Conservation (phyloP, 2,888 invertebrate genomes). For the Agrochola lychnidis region DNA sequence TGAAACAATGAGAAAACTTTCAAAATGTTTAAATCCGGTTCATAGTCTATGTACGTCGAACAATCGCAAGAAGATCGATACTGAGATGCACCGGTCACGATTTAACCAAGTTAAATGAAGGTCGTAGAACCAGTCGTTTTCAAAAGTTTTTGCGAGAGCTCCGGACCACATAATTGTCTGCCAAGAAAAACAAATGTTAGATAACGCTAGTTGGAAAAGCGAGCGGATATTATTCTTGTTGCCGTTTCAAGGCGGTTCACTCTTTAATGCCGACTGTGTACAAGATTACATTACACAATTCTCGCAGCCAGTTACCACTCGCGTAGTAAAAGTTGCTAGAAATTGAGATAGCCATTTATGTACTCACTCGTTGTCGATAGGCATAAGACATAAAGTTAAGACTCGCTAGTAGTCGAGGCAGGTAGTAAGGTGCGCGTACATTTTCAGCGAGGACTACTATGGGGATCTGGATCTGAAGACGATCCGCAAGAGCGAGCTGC, state of each 20-base stretch:
- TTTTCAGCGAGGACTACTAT: slow-evolving; percentile 98
- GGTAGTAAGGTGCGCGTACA: slow-evolving; percentile 88
- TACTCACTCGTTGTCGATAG: slow-evolving; percentile 63
- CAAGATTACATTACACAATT: slow-evolving; percentile 87
- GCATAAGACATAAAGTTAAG: slow-evolving; percentile 75
- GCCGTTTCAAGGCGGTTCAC: slow-evolving; percentile 87
- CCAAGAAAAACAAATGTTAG: slow-evolving; percentile 78
- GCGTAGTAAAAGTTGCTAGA: slow-evolving; percentile 84
- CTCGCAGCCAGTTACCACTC: slow-evolving; percentile 77
- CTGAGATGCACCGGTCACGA: slow-evolving; percentile 70
- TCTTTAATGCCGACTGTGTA: slow-evolving; percentile 79
- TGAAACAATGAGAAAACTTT: slow-evolving; percentile 70
- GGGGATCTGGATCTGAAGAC: slow-evolving; percentile 98
- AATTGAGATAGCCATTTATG: slow-evolving; percentile 80
- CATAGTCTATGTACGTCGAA: slow-evolving; percentile 72
- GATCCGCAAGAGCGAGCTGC: slow-evolving; percentile 98
- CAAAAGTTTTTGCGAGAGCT: slow-evolving; percentile 73
- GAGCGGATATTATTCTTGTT: slow-evolving; percentile 84
- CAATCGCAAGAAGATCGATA: slow-evolving; percentile 70
- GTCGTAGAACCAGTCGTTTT: slow-evolving; percentile 70
- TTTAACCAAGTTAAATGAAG: slow-evolving; percentile 69
- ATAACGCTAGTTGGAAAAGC: slow-evolving; percentile 82
- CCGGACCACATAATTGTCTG: slow-evolving; percentile 68
- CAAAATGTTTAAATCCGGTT: slow-evolving; percentile 69
- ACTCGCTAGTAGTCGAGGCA: slow-evolving; percentile 78